phyloP scores from a whole-genome alignment of 1,140 invertebrate genomes.

The Maniola jurtina region DNA sequence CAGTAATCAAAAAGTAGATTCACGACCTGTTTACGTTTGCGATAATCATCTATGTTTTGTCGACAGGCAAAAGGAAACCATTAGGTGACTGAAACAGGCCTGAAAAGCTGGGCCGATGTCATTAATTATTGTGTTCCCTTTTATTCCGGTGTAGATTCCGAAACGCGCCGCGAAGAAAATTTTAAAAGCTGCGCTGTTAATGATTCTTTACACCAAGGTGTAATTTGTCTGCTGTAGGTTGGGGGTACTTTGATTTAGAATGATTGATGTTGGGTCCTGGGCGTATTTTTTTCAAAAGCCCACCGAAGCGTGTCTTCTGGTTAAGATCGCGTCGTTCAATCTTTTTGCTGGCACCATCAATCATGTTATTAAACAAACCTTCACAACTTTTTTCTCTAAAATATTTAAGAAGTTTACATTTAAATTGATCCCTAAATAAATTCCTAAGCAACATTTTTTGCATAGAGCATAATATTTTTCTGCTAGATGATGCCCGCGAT shows the following conservation, averaged over 20 bases:
- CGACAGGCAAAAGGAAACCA: not conserved
- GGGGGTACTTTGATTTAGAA: conserved; percentile 2
- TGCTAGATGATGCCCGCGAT: too few species aligned
- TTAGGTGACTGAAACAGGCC: not conserved
- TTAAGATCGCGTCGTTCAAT: conserved; percentile 7
- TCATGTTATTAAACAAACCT: conserved; percentile 8
- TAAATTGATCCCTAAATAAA: not conserved
- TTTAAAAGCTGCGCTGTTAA: conserved; percentile 5
- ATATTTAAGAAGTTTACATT: not conserved
- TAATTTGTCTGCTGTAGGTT: conserved; percentile 10
- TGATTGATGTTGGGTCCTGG: conserved; percentile 18
- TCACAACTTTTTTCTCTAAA: not conserved
- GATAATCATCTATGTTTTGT: not conserved
- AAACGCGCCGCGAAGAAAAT: not conserved
- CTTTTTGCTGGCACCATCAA: conserved; percentile 19
- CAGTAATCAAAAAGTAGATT: too few species aligned
- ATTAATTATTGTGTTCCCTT: not conserved
- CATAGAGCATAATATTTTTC: too few species aligned
- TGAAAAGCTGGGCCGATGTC: not conserved
- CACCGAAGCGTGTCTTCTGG: conserved; percentile 12
- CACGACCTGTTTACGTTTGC: too few species aligned
- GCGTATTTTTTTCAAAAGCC: conserved; percentile 13
- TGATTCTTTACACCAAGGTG: conserved; percentile 9
- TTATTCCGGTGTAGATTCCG: not conserved
- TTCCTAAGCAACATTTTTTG: not conserved